phyloP scores from a whole-genome alignment of 2,113 vertebrate genomes.

The Carettochelys insculpta region DNA sequence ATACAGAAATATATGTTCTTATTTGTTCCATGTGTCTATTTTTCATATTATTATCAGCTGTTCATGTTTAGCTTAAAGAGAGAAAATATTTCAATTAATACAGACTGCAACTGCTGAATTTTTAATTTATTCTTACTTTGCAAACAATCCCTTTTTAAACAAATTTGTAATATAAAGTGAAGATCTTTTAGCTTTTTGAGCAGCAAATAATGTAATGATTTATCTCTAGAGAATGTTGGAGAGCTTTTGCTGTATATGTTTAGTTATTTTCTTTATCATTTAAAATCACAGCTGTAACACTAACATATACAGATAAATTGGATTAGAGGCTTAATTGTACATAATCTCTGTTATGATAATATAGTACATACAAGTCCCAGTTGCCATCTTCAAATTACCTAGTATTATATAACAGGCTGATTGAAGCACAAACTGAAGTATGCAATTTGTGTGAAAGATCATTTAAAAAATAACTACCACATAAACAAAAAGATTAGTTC shows the following conservation, averaged over 20 bases:
- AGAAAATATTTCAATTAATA: constrained; percentile 24
- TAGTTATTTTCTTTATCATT: constrained; percentile 25
- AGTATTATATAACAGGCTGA: constrained; percentile 17
- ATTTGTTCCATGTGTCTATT: constrained; percentile 53
- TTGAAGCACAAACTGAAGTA: constrained; percentile 52
- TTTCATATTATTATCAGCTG: constrained; percentile 30
- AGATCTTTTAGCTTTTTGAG: constrained; percentile 51
- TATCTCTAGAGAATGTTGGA: constrained; percentile 12
- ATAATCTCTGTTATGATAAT: constrained; percentile 49
- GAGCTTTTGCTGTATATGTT: constrained; percentile 23
- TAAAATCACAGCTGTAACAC: background rate
- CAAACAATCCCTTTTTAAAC: constrained; percentile 47
- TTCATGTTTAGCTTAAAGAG: constrained; percentile 45
- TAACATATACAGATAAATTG: background rate
- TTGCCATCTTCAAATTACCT: constrained; percentile 33
- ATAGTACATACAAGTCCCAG: background rate
- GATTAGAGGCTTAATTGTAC: constrained; percentile 54
- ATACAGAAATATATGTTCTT: background rate
- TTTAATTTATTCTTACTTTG: constrained; percentile 40
- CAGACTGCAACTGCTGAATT: constrained; percentile 12
- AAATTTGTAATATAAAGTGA: constrained; percentile 37
- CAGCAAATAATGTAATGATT: constrained; percentile 55
- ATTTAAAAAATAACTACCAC: constrained; percentile 27
- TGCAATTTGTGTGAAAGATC: constrained; percentile 21
- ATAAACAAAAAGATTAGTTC: constrained; percentile 31